Evolutionary conservation across 1,140 invertebrate species (phyloP).

Genomic region (Theocolax elegans): DNA sequence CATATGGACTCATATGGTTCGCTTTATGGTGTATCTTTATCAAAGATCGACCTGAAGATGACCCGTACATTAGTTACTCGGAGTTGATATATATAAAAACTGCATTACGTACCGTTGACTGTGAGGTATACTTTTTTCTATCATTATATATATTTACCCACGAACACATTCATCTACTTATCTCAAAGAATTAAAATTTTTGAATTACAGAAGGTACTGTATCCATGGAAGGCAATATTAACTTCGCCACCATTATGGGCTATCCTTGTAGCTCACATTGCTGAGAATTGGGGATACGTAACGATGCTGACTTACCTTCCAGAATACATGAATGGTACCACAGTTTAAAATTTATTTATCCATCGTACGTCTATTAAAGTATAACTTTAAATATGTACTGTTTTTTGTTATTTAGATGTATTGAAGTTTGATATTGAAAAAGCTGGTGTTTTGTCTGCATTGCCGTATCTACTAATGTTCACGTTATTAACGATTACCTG

Average conservation of each 20-base stretch:
- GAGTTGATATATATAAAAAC: constrained; percentile 83
- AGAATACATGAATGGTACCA: too few species aligned
- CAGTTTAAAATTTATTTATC: too few species aligned
- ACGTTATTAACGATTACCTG: constrained; percentile 82
- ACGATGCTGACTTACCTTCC: too few species aligned
- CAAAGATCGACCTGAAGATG: constrained; percentile 80
- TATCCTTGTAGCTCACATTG: constrained; percentile 69
- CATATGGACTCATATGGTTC: constrained; percentile 78
- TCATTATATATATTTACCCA: too few species aligned
- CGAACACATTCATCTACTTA: too few species aligned
- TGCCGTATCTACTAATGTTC: constrained; percentile 89
- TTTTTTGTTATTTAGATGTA: too few species aligned
- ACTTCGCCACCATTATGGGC: constrained; percentile 89
- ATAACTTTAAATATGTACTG: too few species aligned
- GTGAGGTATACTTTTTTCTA: too few species aligned
- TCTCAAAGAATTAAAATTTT: too few species aligned
- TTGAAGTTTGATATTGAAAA: constrained; percentile 75
- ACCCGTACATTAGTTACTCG: constrained; percentile 77
- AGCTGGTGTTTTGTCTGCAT: constrained; percentile 82
- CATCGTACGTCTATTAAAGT: too few species aligned
- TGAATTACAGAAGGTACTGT: background rate
- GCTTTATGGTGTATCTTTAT: constrained; percentile 77
- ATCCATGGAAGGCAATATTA: constrained; percentile 85
- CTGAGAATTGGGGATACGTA: too few species aligned
- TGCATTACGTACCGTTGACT: constrained; percentile 1